Evolutionary conservation across 2,797 vertebrate genomes (phyloP), one percentile per base, ranked within the genome.

Genomic region (Cebuella pygmaea): DNA sequence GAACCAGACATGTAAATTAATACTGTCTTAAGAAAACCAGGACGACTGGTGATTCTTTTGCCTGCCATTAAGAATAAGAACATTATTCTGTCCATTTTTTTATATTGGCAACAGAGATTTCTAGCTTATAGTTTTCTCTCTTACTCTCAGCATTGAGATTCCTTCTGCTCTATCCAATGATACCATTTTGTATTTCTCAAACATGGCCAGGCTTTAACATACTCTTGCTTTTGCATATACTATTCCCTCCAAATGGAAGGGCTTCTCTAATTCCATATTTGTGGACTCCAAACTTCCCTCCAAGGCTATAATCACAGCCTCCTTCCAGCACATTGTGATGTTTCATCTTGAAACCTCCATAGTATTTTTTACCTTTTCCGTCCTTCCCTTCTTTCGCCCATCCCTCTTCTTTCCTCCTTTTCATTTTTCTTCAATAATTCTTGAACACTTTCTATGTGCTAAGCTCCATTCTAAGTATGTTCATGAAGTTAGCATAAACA

Each of bases 1-100:
- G 84, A 82, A 86, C 44, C 76, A 95, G 59, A 91, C 76, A 75
- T 46, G 39, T 48, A 78, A 88, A 75, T 95, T 92, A 80, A 78
- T 59, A 74, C 48, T 46, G 27, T 80, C 67, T 93, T 44, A 57
- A 94, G 79, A 80, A 93, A 88, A 91, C 27, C 33, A 87, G 41
- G 33, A 94, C 41, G 24, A 55, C 24, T 7, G 22, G 39, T 39
- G 30, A 76, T 39, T 50, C 27, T 36, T 0, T 50, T 50, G 61
- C 36, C 39, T 84, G 22, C 57, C 70, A 90, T 67, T n/a, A 93
- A 83, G 55, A 88, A 48, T 57, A 52, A 76, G 26, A 64, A 52
- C 33, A 72, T 90, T 78, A 72, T 74, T 92, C 48, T 87, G 61
- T 52, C 30, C 15, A 4, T 50, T 59, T 24, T 57, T n/a, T 81